Conservation (phyloP, 2,888 invertebrate genomes). For the Platycheirus albimanus region DNA sequence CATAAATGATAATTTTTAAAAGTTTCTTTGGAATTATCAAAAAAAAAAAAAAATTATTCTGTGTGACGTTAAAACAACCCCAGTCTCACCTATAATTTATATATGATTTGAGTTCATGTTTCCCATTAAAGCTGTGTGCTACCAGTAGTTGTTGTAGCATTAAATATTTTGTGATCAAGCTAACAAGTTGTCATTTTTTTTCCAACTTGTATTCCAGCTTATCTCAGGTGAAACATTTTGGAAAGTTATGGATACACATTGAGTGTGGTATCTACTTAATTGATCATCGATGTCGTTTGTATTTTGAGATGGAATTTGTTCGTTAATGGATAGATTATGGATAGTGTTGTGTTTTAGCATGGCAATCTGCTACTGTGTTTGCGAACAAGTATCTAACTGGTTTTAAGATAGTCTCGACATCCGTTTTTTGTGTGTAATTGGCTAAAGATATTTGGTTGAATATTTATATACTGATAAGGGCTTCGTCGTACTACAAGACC, state of each 20-base stretch:
- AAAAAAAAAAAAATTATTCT: no score
- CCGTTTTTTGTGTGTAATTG: slow-evolving; percentile 63
- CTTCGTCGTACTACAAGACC: slow-evolving; percentile 25
- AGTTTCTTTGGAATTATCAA: no score
- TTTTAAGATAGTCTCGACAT: slow-evolving; percentile 50
- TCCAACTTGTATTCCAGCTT: slow-evolving; percentile 49
- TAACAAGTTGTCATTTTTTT: slow-evolving; percentile 55
- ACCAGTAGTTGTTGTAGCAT: slow-evolving; percentile 47
- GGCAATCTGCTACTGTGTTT: slow-evolving; percentile 66
- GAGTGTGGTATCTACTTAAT: slow-evolving; percentile 63
- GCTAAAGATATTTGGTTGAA: slow-evolving; percentile 37
- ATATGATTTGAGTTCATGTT: slow-evolving; percentile 64
- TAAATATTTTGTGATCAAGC: slow-evolving; percentile 59
- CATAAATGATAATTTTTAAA: no score
- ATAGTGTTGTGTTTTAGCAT: slow-evolving; percentile 51
- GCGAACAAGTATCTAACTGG: slow-evolving; percentile 49
- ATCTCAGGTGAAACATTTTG: slow-evolving; percentile 64
- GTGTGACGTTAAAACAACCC: no score
- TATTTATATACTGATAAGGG: slow-evolving; percentile 51
- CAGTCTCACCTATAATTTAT: slow-evolving; percentile 8
- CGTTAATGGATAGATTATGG: slow-evolving; percentile 65
- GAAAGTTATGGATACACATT: slow-evolving; percentile 66
- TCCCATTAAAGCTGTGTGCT: slow-evolving; percentile 62
- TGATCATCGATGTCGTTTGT: slow-evolving; percentile 69
- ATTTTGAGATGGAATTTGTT: slow-evolving; percentile 65